Evolutionary conservation across 2,113 vertebrate species (phyloP).

Genomic region (Gallinago jamesoni): DNA sequence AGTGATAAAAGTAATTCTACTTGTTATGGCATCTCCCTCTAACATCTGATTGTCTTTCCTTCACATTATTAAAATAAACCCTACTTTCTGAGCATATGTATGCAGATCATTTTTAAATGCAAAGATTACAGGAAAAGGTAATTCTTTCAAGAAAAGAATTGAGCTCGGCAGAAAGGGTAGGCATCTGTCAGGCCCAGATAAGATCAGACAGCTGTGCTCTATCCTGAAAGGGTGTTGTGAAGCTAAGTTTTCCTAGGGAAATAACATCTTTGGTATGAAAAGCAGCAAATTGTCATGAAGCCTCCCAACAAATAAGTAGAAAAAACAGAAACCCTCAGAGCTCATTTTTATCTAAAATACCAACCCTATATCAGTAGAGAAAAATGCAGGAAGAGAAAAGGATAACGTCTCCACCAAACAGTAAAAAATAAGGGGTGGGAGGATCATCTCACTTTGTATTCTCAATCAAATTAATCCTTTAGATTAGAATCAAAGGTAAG

Average conservation of each 20-base stretch:
- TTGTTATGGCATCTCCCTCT: neutral
- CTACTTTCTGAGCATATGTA: conserved; percentile 1
- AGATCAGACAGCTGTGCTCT: conserved; percentile 49
- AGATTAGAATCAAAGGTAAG: neutral
- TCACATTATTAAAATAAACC: conserved; percentile 29
- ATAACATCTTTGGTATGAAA: conserved; percentile 13
- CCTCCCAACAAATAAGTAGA: neutral
- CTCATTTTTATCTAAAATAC: conserved; percentile 7
- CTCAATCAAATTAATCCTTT: neutral
- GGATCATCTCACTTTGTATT: neutral
- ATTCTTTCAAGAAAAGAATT: neutral
- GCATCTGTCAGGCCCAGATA: conserved; percentile 51
- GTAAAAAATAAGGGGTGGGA: neutral
- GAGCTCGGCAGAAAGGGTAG: neutral
- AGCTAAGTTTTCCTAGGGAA: conserved; percentile 11
- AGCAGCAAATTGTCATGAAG: conserved; percentile 15
- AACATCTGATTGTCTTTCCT: neutral
- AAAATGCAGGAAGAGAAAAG: neutral
- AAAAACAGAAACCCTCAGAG: neutral
- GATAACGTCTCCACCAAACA: neutral
- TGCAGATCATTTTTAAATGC: conserved; percentile 34
- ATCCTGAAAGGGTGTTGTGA: neutral
- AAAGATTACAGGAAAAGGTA: neutral
- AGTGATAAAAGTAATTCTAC: conserved; percentile 3
- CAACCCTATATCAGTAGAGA: neutral